Conservation (phyloP, 2,113 vertebrate species). For the Triplophysa tibetana region DNA sequence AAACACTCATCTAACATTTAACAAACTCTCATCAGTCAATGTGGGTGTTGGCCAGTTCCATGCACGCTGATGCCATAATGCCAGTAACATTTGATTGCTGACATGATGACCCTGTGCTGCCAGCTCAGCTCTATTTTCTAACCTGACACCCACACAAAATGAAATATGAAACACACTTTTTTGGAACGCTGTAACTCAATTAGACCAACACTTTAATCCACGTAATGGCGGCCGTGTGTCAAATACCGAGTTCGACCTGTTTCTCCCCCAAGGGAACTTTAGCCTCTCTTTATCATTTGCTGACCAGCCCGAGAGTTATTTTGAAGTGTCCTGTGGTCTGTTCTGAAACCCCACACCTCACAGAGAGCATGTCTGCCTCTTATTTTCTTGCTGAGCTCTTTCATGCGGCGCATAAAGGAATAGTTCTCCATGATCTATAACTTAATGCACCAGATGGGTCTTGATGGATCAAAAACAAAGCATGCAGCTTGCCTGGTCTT, state of each 20-base stretch:
- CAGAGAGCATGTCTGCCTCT: slow-evolving; percentile 27
- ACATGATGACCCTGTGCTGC: not conserved
- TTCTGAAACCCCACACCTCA: slow-evolving; percentile 40
- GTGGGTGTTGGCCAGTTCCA: not conserved
- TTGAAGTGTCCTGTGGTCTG: slow-evolving; percentile 35
- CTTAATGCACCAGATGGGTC: slow-evolving; percentile 65
- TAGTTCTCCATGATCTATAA: slow-evolving; percentile 55
- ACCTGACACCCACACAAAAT: slow-evolving; percentile 17
- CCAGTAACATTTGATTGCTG: not conserved
- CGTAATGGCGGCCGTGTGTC: slow-evolving; percentile 21
- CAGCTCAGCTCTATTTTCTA: slow-evolving; percentile 2
- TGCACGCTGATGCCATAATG: slow-evolving; percentile 3
- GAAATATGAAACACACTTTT: slow-evolving; percentile 18
- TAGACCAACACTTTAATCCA: slow-evolving; percentile 16
- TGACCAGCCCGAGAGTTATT: slow-evolving; percentile 35
- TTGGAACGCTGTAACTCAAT: slow-evolving; percentile 21
- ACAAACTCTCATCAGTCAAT: not conserved
- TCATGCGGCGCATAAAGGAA: slow-evolving; percentile 55
- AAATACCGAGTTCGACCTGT: slow-evolving; percentile 30
- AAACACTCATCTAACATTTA: no score
- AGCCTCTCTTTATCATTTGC: slow-evolving; percentile 25
- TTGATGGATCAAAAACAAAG: slow-evolving; percentile 55
- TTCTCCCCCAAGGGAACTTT: slow-evolving; percentile 25
- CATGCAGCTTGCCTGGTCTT: slow-evolving; percentile 40
- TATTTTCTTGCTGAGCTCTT: slow-evolving; percentile 27